Evolutionary conservation across 2,797 vertebrate species (phyloP), one percentile per base, ranked within the genome.

Genomic region (Gadopsis marmoratus): DNA sequence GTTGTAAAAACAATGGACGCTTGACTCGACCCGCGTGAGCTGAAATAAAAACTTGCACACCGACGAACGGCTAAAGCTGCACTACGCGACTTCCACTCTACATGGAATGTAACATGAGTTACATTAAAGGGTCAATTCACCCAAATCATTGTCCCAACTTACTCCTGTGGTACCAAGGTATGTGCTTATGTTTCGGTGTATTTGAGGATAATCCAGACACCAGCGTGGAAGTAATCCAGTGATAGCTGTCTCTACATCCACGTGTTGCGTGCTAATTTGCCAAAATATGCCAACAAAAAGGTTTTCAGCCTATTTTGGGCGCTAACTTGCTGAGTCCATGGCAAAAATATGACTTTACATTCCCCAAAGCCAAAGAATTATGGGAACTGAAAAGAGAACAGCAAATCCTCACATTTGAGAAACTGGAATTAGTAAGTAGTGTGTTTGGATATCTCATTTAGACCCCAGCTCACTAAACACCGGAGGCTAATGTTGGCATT

Each of bases 61-160:
- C 64, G n/a, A 53, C 31, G 3, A 39, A 48, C 14, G 10, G 39
- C 61, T 72, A 74, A 85, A 85, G 82, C 69, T 81, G 71, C 71
- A 77, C 59, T 39, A 56, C 43, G 74, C 35, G 8, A 81, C 67
- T 71, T 61, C 58, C 60, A 66, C 58, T 70, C 55, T 1, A 64
- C 54, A 35, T 3, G 31, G 56, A 14, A 51, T 26, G 26, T 26
- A 26, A 41, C 23, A 4, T 23, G 17, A 63, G 19, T 26, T 8
- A 23, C 1, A 50, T 66, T 64, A 71, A 78, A 76, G 48, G 33
- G 56, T 56, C 71, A 4, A 26, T 60, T 79, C 70, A 82, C 7
- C 16, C 39, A 67, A 82, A 79, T 74, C 78, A 16, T 53, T 45
- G 21, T n/a, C 3, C 3, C 48, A 51, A n/a, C 21, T 6, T 3